Evolutionary conservation across 2,888 invertebrate genomes (phyloP).

Genomic region (Zaprionus obscuricornis): DNA sequence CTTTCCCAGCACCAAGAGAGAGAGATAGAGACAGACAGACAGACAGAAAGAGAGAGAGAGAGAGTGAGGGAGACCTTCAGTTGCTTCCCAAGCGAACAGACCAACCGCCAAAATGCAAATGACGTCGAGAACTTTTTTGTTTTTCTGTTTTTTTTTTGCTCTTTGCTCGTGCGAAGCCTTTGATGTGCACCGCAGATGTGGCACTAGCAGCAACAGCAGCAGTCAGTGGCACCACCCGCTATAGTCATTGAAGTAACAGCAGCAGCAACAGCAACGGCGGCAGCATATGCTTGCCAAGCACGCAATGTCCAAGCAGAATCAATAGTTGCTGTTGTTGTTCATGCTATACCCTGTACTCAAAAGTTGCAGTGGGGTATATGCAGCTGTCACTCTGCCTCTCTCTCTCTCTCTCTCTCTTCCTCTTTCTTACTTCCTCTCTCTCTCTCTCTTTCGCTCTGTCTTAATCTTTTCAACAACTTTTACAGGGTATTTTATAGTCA

Average conservation of each 20-base stretch:
- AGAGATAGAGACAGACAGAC: not conserved
- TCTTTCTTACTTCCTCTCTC: no score
- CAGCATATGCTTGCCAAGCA: constrained; percentile 33
- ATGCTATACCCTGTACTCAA: not conserved
- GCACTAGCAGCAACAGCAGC: constrained; percentile 13
- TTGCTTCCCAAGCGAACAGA: constrained; percentile 26
- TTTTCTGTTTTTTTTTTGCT: no score
- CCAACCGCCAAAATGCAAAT: constrained; percentile 73
- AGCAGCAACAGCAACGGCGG: not conserved
- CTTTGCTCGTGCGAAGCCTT: no score
- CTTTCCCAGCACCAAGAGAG: constrained; percentile 58
- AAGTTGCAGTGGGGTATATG: not conserved
- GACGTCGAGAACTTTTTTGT: constrained; percentile 41
- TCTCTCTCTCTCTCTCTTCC: no score
- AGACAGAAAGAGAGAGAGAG: constrained; percentile 11
- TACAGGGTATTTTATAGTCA: not conserved
- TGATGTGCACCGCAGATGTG: constrained; percentile 58
- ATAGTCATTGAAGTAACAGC: constrained; percentile 21
- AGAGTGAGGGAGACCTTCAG: constrained; percentile 49
- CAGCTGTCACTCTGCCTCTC: no score
- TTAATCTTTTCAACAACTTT: no score
- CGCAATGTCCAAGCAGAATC: constrained; percentile 62
- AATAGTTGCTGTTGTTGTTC: constrained; percentile 37
- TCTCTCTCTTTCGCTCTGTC: no score
- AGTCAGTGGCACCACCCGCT: constrained; percentile 22